These are phyloP conservation scores for Myoxocephalus aenaeus DNA, from an alignment of 2,797 vertebrate species.

Conservation along the genomic window DNA sequence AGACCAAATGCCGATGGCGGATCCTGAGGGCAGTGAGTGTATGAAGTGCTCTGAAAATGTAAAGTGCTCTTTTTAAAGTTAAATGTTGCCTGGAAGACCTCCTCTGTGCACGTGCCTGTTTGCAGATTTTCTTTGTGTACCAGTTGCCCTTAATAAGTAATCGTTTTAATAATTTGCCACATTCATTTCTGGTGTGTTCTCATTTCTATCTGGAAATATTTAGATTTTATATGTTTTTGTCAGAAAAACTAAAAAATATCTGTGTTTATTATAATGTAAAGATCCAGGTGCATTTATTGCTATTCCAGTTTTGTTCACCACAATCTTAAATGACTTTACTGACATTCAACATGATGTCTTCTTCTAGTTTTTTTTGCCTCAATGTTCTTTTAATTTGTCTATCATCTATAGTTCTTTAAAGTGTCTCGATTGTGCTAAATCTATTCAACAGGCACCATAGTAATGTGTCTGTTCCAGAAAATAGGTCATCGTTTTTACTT, in stretches of 20 bases:
- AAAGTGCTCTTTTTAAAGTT: slow-evolving; percentile 48
- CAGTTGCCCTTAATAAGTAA: slow-evolving; percentile 12
- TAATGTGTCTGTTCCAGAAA: neutral
- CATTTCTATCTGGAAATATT: neutral
- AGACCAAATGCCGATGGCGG: slow-evolving; percentile 47
- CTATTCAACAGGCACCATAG: neutral
- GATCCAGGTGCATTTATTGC: neutral
- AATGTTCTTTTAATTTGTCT: neutral
- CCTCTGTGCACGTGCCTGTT: slow-evolving; percentile 33
- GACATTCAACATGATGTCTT: neutral
- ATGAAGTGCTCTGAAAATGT: slow-evolving; percentile 62
- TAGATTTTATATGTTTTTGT: neutral
- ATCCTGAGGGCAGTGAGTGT: slow-evolving; percentile 61
- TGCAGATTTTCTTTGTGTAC: slow-evolving; percentile 19
- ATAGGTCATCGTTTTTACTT: neutral
- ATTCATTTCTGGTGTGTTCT: neutral
- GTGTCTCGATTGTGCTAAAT: neutral
- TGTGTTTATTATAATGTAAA: neutral
- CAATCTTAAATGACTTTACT: neutral
- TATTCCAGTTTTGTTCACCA: neutral
- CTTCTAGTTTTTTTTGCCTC: neutral
- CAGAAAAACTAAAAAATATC: neutral
- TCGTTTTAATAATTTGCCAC: slow-evolving; percentile 2
- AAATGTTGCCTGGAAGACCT: slow-evolving; percentile 54
- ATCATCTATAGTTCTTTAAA: neutral